Conservation (phyloP, 2,797 vertebrate genomes). For the Myiotriccus ornatus region DNA sequence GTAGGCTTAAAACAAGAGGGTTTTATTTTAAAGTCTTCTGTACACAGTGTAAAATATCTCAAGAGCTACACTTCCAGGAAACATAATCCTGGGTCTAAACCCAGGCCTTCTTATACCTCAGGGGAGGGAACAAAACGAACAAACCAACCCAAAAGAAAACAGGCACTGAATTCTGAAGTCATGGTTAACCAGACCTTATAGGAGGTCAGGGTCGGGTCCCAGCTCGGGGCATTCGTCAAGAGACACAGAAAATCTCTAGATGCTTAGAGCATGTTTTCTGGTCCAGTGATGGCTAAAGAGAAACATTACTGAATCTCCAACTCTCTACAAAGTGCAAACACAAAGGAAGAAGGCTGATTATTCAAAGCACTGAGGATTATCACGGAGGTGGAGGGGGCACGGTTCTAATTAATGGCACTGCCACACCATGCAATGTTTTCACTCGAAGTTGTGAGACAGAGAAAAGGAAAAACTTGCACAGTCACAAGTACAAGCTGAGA, state of each 20-base stretch:
- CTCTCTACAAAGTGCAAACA: background rate
- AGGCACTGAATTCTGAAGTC: background rate
- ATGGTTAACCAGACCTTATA: background rate
- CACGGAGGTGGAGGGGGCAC: background rate
- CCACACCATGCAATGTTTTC: background rate
- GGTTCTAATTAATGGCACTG: background rate
- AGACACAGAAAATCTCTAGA: background rate
- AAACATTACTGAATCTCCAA: background rate
- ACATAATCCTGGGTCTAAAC: background rate
- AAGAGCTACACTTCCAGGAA: background rate
- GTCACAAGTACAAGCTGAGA: background rate
- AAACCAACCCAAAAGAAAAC: background rate
- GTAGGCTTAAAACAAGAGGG: background rate
- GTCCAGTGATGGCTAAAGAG: background rate
- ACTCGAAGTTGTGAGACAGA: background rate
- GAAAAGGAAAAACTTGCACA: background rate
- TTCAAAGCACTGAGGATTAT: background rate
- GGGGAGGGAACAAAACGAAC: background rate
- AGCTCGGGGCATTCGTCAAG: background rate
- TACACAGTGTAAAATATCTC: background rate
- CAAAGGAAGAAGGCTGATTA: background rate
- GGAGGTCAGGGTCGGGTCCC: background rate
- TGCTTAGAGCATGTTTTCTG: background rate
- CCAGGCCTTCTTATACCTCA: background rate
- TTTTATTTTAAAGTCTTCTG: background rate